These are phyloP conservation scores for Aspidiotus destructor DNA, from an alignment of 2,888 invertebrate genomes.

Conservation along the genomic window DNA sequence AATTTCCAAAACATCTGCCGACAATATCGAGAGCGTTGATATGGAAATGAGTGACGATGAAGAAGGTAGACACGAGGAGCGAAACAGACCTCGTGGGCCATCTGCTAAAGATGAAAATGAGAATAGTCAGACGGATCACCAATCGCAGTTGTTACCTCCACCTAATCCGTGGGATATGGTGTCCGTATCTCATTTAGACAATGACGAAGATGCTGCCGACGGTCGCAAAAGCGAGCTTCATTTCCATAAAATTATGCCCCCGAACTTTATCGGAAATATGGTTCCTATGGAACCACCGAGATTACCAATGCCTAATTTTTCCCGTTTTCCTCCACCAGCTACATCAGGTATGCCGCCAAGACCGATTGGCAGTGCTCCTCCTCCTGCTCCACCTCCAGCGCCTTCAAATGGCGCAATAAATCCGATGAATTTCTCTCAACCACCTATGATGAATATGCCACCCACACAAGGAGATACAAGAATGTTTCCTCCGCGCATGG, in stretches of 20 bases:
- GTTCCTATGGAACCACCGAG: constrained; percentile 7
- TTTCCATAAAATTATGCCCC: constrained; percentile 6
- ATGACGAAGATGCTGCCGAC: constrained; percentile 4
- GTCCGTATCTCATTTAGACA: constrained; percentile 5
- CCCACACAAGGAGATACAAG: constrained; percentile 2
- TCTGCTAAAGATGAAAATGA: constrained; percentile 2
- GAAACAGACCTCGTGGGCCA: neutral
- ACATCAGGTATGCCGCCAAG: neutral
- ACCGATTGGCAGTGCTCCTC: constrained; percentile 3
- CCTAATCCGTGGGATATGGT: constrained; percentile 26
- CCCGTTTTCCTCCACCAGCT: constrained; percentile 10
- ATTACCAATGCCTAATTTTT: neutral
- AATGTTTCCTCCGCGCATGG: neutral
- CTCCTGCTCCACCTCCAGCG: constrained; percentile 7
- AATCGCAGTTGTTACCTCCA: constrained; percentile 12
- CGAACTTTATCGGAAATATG: neutral
- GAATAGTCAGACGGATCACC: neutral
- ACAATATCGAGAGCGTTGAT: constrained; percentile 70
- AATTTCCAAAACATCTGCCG: constrained; percentile 40
- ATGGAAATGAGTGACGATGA: constrained; percentile 84
- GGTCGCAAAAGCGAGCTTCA: neutral
- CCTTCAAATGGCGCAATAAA: constrained; percentile 2
- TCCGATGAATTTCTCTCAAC: constrained; percentile 13
- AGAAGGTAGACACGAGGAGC: constrained; percentile 27
- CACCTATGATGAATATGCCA: constrained; percentile 9